These are phyloP conservation scores for Erythrolamprus reginae DNA, from an alignment of 2,113 vertebrate genomes.

Conservation along the genomic window DNA sequence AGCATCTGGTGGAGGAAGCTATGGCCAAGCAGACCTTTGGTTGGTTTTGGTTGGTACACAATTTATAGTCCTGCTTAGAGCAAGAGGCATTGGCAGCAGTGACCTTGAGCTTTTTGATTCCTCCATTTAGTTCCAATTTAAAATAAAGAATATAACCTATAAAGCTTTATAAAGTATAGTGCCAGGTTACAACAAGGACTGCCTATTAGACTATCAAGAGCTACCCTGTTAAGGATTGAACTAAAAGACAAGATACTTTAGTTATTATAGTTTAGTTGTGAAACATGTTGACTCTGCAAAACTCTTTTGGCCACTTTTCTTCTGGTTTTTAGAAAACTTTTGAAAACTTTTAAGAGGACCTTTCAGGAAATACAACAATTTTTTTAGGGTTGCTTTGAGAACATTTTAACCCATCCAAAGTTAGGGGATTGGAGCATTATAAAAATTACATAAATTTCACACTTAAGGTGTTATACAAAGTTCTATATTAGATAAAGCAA, in stretches of 20 bases:
- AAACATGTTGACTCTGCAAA: not conserved
- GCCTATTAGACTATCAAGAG: not conserved
- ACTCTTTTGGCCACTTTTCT: not conserved
- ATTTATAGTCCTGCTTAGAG: not conserved
- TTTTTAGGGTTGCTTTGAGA: not conserved
- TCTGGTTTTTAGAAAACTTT: not conserved
- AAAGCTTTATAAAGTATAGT: not conserved
- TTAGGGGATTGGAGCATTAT: not conserved
- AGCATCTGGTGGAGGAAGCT: not conserved
- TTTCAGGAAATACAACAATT: not conserved
- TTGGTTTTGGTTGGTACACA: not conserved
- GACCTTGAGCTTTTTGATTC: not conserved
- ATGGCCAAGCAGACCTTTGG: not conserved
- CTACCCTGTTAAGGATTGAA: not conserved
- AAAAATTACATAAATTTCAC: not conserved
- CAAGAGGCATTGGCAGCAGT: not conserved
- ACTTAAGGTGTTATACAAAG: not conserved
- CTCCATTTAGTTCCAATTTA: not conserved
- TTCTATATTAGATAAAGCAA: not conserved
- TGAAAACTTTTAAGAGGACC: not conserved
- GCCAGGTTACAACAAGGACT: not conserved
- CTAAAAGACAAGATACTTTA: not conserved
- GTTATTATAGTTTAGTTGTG: not conserved
- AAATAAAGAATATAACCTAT: not conserved
- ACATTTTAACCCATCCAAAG: not conserved